Evolutionary conservation across 2,797 vertebrate genomes (phyloP), one percentile per base, ranked within the genome.

Genomic region (Etheostoma perlongum): DNA sequence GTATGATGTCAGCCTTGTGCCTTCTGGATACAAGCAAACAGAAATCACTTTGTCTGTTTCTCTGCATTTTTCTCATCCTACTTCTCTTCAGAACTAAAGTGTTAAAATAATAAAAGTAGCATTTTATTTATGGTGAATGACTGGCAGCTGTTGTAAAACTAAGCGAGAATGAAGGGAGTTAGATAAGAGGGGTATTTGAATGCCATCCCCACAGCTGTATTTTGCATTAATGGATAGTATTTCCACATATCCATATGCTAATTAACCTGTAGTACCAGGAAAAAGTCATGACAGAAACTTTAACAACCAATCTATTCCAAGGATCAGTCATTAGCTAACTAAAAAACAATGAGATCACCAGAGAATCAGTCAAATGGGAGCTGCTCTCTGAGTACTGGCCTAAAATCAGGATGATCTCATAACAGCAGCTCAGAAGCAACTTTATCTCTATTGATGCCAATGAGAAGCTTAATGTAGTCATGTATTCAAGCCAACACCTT

Each of bases 281-380:
- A 86, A 84, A 87, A 76, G 21, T 27, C 58, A 75, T 79, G 79
- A 87, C 53, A 83, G 63, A 83, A 76, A 81, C 67, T 81, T 80
- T 51, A 72, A 76, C 60, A 70, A 76, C 48, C 66, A 14, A 40
- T 67, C 52, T 21, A n/a, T 82, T 88, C 88, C 84, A 90, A 81
- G 78, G 79, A 90, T 85, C 82, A 84, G 87, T 93, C 87, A 87
- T 85, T 87, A 82, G 82, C 83, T 80, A 84, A 90, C 82, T 66
- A 65, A 71, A 92, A 84, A 90, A 89, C 88, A 89, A 89, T 92
- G 91, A 91, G 87, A 86, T 91, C 89, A 92, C 89, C 81, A 83
- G 84, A 87, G 86, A 89, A 81, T 87, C 82, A 87, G 84, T 88
- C 75, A 79, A 77, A 86, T 81, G 79, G 85, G 87, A 91, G 73